Base-by-base conservation (phyloP, 1,140 invertebrate species). In the Microplitis demolitor region DNA sequence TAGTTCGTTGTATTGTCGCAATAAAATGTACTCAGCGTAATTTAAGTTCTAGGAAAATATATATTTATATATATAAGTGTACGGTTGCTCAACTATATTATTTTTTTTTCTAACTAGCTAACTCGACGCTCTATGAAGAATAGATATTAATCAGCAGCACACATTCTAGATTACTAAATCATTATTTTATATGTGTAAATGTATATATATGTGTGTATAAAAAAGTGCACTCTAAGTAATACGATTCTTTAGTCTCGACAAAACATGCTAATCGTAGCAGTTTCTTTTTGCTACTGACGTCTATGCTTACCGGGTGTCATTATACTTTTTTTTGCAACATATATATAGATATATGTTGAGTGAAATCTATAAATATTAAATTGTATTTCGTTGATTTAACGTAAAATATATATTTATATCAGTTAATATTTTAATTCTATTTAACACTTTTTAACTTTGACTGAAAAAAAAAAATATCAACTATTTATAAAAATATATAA, bases 11-110 rank as follows among this genome's bases (percentile, higher is more conserved):
- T 35, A 53, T n/a, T 63, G 63, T 51, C 61, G 51, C 14, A 72
- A 72, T 66, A 58, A 39, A 45, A 54, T 33, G 13, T 11, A 35
- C 34, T 85, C 83, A 85, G 84, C 84, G 84, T 83, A 85, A 85
- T 82, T 82, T 72, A 80, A 86, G 78, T 78, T 78, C 77, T 82
- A 82, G 80, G 72, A 80, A 79, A 77, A 71, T 54, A 45, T 45
- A 45, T 45, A 45, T 45, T 45, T 45, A 45, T 3, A 3, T 45
- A 45, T 45, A 45, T 51, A 73, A 50, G 66, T 72, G 58, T 79
- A 78, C 77, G 76, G 79, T 83, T 83, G 81, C 82, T 81, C 79
- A 85, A 83, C 78, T 76, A 72, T 64, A 61, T 35, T 33, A 24
- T 69, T 75, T 77, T 82, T 80, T 45, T 45, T 45, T 45, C 39